Evolutionary conservation across 1,140 invertebrate genomes (phyloP).

Genomic region (Ostrea denselamellosa): DNA sequence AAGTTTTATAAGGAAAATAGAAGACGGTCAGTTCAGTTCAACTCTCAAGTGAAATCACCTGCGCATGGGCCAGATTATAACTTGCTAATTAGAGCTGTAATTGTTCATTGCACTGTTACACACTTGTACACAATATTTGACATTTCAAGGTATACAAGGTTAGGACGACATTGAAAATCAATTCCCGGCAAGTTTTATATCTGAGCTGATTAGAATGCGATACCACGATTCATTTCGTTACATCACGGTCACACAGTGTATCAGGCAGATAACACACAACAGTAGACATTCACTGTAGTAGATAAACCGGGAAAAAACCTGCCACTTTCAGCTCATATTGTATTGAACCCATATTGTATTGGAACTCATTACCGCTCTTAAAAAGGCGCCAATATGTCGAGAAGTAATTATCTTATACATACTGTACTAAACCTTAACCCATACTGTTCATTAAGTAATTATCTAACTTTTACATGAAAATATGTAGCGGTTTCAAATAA

Average conservation of each 20-base stretch:
- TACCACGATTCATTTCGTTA: not conserved
- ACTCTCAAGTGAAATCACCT: not conserved
- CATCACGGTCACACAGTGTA: slow-evolving; percentile 7
- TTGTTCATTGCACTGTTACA: not conserved
- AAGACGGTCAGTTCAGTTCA: too few species aligned
- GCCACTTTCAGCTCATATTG: too few species aligned
- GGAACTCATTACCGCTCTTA: not conserved
- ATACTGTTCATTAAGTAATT: too few species aligned
- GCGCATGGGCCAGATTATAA: not conserved
- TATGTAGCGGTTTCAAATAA: not conserved
- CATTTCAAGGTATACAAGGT: slow-evolving; percentile 12
- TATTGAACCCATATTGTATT: not conserved
- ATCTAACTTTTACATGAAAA: too few species aligned
- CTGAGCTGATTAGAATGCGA: not conserved
- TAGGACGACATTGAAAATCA: slow-evolving; percentile 3
- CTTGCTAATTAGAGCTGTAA: not conserved
- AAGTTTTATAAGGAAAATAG: too few species aligned
- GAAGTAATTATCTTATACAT: not conserved
- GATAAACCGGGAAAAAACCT: not conserved
- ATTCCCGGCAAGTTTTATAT: not conserved
- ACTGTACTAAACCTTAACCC: too few species aligned
- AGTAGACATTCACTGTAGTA: not conserved
- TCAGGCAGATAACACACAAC: not conserved
- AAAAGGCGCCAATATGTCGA: not conserved
- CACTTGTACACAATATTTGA: slow-evolving; percentile 3